Evolutionary conservation across 35 echinoderm and acorn worm genomes (phyloP).

Genomic region (Apostichopus californicus): DNA sequence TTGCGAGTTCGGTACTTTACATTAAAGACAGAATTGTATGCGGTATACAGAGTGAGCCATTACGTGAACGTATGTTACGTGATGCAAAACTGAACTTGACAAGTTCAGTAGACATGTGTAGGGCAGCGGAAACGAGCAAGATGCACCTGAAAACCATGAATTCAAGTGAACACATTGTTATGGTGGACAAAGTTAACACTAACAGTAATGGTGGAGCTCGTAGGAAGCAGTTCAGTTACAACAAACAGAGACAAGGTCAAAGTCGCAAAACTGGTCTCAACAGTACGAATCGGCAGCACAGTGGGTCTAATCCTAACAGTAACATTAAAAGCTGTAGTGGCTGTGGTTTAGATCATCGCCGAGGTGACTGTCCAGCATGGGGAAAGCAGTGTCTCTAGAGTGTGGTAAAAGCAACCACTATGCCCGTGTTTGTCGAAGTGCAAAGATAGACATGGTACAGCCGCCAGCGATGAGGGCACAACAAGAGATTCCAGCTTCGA

Average conservation of each 20-base stretch:
- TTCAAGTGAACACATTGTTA: neutral
- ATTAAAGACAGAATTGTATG: neutral
- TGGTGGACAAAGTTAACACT: neutral
- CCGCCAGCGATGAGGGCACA: neutral
- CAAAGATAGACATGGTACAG: neutral
- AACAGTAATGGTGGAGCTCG: neutral
- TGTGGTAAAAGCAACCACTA: conserved; percentile 48
- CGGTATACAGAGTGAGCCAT: neutral
- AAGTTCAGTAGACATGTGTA: neutral
- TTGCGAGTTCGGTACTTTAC: conserved; percentile 38
- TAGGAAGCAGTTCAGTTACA: neutral
- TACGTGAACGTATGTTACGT: neutral
- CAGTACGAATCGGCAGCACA: neutral
- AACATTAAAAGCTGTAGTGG: neutral
- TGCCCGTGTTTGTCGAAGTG: neutral
- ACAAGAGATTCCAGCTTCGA: neutral
- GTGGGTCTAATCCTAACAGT: neutral
- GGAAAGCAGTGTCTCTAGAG: conserved; percentile 51
- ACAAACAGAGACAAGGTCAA: neutral
- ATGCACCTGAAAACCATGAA: neutral
- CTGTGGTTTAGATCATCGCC: neutral
- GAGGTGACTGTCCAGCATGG: conserved; percentile 26
- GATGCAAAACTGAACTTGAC: neutral
- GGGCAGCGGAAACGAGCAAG: neutral
- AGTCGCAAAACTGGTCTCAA: neutral